Evolutionary conservation across 2,113 vertebrate species (phyloP).

Genomic region (Lucifuga dentata): DNA sequence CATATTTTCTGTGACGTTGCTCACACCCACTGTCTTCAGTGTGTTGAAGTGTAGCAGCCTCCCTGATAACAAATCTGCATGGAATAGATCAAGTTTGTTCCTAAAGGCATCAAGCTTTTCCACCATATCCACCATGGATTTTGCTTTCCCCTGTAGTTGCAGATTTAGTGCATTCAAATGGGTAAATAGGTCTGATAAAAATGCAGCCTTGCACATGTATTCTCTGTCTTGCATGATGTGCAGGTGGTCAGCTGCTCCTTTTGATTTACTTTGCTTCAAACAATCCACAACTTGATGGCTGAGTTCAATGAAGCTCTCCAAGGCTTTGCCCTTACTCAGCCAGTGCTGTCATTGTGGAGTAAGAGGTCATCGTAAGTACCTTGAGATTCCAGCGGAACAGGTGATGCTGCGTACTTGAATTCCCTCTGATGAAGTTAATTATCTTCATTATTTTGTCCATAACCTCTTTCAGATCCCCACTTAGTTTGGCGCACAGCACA

Average conservation of each 20-base stretch:
- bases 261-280: not conserved
- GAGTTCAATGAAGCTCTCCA: not conserved
- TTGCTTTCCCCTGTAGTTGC: not conserved
- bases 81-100: slow-evolving; percentile 4
- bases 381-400: slow-evolving; percentile 1
- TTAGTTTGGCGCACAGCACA: not conserved
- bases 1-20: not conserved
- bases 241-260: not conserved
- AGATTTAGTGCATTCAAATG: slow-evolving; percentile 1
- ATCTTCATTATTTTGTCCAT: slow-evolving; percentile 18
- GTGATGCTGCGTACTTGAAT: not conserved
- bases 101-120: slow-evolving; percentile 4
- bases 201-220: slow-evolving; percentile 5
- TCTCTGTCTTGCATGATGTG: slow-evolving; percentile 4
- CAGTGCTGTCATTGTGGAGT: not conserved
- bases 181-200: slow-evolving; percentile 1
- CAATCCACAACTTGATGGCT: not conserved
- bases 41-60: slow-evolving; percentile 12
- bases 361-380: not conserved
- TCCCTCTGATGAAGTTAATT: not conserved
- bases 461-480: not conserved
- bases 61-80: not conserved
- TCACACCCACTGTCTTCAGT: not conserved
- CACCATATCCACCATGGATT: not conserved
- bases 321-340: not conserved